These are phyloP conservation scores for Drosophila pachea DNA, from an alignment of 1,140 invertebrate species.

Conservation along the genomic window DNA sequence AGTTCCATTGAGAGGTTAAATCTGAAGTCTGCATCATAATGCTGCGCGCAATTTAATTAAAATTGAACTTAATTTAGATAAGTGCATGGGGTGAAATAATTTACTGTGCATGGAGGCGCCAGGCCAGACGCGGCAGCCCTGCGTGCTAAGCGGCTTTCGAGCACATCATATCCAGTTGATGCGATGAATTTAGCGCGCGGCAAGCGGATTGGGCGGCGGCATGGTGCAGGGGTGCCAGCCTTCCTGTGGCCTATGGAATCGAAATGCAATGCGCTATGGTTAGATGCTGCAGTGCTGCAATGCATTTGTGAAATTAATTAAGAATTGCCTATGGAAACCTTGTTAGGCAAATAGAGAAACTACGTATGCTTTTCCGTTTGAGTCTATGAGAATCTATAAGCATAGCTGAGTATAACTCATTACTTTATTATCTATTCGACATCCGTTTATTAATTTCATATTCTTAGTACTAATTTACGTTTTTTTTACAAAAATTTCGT, in stretches of 20 bases:
- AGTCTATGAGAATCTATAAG: too few relatives aligned
- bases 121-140: slow-evolving; percentile 1
- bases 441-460: too few relatives aligned
- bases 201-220: slow-evolving; percentile 11
- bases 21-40: slow-evolving; percentile 16
- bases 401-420: too few relatives aligned
- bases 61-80: slow-evolving; percentile 67
- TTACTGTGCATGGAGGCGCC: slow-evolving; percentile 7
- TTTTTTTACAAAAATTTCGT: too few relatives aligned
- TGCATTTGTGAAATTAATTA: too few relatives aligned
- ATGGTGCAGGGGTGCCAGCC: background rate
- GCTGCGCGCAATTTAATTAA: slow-evolving; percentile 71
- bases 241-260: background rate
- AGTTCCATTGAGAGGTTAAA: too few relatives aligned
- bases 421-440: too few relatives aligned
- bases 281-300: background rate
- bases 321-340: too few relatives aligned
- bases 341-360: too few relatives aligned
- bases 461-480: too few relatives aligned
- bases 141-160: slow-evolving; percentile 62
- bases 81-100: slow-evolving; percentile 36
- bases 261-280: slow-evolving; percentile 14
- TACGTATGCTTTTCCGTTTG: too few relatives aligned
- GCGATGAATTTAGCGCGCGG: slow-evolving; percentile 28
- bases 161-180: slow-evolving; percentile 19